A percentile compares a stretch with the other conserved stretches of the same genome.
These are phyloP conservation scores for Lutjanus erythropterus DNA, from an alignment of 2,113 vertebrate species.

Conservation along the genomic window DNA sequence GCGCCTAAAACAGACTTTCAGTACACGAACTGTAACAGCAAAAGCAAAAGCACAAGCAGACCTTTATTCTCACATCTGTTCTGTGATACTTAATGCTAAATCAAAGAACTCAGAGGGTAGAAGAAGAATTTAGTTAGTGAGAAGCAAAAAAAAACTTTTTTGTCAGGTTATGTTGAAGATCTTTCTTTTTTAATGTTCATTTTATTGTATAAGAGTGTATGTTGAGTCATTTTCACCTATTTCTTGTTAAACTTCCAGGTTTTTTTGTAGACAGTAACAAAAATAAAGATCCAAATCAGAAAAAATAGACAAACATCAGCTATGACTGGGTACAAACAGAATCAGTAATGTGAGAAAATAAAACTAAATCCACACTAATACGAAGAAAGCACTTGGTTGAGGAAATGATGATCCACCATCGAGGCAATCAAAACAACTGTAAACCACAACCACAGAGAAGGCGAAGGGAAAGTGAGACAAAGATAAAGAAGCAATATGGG, in stretches of 20 bases:
- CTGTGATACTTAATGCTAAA: neutral
- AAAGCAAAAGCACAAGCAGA: neutral
- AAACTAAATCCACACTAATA: neutral
- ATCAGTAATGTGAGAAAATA: neutral
- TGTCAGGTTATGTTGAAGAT: neutral
- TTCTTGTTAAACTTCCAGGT: neutral
- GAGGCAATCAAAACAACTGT: conserved; percentile 11
- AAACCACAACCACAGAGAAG: neutral
- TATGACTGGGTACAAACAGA: neutral
- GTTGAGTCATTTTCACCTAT: neutral
- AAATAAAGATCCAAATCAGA: too few relatives aligned
- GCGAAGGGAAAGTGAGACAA: neutral
- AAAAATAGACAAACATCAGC: neutral
- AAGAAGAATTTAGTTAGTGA: too few relatives aligned
- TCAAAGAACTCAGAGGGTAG: neutral
- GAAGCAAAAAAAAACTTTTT: neutral
- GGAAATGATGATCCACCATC: conserved; percentile 22
- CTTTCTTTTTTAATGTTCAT: neutral
- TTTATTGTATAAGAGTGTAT: too few relatives aligned
- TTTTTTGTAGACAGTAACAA: neutral
- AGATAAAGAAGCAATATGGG: neutral
- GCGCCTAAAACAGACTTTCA: neutral
- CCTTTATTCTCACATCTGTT: conserved; percentile 1
- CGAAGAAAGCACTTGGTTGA: neutral
- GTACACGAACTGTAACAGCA: neutral